Conservation (phyloP, 2,888 invertebrate genomes). For the Cremastobaeus sp. region DNA sequence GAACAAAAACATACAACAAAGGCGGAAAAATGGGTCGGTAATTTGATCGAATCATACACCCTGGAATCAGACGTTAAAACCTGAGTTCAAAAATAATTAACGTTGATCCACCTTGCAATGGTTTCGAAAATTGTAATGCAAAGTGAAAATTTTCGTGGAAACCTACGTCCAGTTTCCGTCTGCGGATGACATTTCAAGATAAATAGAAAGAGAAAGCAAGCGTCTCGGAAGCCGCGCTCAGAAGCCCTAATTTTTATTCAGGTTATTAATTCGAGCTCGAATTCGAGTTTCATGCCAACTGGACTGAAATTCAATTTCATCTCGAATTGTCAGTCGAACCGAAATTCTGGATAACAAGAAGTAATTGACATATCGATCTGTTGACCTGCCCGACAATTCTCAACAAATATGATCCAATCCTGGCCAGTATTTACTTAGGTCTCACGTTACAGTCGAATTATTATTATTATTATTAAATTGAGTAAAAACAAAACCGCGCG, state of each 20-base stretch:
- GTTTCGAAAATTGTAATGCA: too few relatives aligned
- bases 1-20: not conserved
- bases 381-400: not conserved
- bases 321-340: conserved; percentile 7
- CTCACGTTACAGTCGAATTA: too few relatives aligned
- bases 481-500: not conserved
- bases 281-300: conserved; percentile 18
- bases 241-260: conserved; percentile 3
- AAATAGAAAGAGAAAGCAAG: conserved; percentile 35
- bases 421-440: too few relatives aligned
- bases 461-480: too few relatives aligned
- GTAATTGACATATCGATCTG: too few relatives aligned
- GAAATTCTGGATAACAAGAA: too few relatives aligned
- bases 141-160: too few relatives aligned
- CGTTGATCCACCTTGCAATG: too few relatives aligned
- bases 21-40: not conserved
- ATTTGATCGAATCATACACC: not conserved
- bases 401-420: too few relatives aligned
- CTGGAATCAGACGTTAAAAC: too few relatives aligned
- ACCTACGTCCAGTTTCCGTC: too few relatives aligned
- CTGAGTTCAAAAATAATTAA: too few relatives aligned
- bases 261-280: conserved; percentile 24
- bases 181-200: not conserved
- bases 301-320: conserved; percentile 39
- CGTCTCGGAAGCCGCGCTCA: not conserved